phyloP scores from a whole-genome alignment of 2,113 vertebrate species.

The Todiramphus saurophagus region DNA sequence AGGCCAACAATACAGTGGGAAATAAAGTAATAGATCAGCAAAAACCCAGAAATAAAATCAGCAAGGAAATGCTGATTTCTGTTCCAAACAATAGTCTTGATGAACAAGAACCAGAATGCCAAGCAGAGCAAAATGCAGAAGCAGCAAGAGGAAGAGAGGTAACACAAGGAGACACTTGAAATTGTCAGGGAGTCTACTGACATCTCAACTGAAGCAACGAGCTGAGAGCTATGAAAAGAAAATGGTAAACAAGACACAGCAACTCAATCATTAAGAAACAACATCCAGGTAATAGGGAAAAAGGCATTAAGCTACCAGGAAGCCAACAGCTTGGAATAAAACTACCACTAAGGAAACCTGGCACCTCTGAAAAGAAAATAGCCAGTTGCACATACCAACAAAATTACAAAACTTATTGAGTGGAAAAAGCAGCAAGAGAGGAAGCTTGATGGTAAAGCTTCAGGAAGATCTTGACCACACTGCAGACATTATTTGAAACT shows the following conservation, averaged over 20 bases:
- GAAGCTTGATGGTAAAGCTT: background rate
- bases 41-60: background rate
- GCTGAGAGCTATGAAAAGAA: constrained; percentile 4
- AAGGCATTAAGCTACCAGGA: background rate
- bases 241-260: background rate
- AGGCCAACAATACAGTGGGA: background rate
- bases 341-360: background rate
- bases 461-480: background rate
- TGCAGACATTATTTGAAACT: background rate
- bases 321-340: background rate
- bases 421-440: background rate
- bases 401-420: background rate
- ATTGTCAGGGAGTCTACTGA: background rate
- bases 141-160: background rate
- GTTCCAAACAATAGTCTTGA: background rate
- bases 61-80: background rate
- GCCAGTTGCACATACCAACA: background rate
- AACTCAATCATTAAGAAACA: background rate
- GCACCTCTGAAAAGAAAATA: background rate
- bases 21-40: background rate
- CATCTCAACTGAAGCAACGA: background rate
- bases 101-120: background rate
- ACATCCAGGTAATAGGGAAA: background rate
- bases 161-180: background rate
- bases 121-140: background rate